Evolutionary conservation across 92 coral and sea anemone genomes (phyloP), one percentile per base, ranked within the genome.

Genomic region (Plumapathes pennacea): DNA sequence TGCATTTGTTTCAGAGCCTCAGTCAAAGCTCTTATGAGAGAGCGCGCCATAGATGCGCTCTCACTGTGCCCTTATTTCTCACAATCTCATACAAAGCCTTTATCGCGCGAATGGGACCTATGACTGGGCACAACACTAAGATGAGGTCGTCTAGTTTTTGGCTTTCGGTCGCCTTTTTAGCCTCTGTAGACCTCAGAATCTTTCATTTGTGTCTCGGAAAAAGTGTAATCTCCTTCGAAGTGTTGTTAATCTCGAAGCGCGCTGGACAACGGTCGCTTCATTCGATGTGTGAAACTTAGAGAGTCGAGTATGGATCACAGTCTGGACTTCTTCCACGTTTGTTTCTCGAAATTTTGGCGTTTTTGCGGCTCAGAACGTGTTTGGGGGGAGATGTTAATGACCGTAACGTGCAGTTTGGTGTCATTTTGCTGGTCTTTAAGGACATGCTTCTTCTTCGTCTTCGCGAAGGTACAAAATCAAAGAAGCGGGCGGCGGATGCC

Each of bases 401-500:
- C n/a, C n/a, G n/a, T n/a, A n/a, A n/a, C n/a, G n/a, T 34, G 24
- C 47, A 44, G 41, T 48, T 55, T 61, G 43, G 12, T 54, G 78
- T 54, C 62, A 54, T 39, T 32, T 67, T 65, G 65, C 49, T 63
- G 59, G 72, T 69, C 27, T 72, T 46, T 75, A 75, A 51, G 63
- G 79, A 83, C 74, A 75, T 87, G 96, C 76, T n/a, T n/a, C n/a
- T n/a, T n/a, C n/a, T n/a, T n/a, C n/a, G n/a, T 65, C 74, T 49
- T 45, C 50, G 53, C 86, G 83, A 87, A 83, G 90, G 86, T 63
- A 44, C 80, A 48, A 86, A 82, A 74, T 62, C 77, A 59, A 91
- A 88, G 86, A 91, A 91, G 77, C 85, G 97, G 37, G 51, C 84
- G 2, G 82, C 80, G 7, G 96, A 91, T 40, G 25, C 68, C 36